phyloP scores from a whole-genome alignment of 2,888 invertebrate genomes.

The Minunthozetes semirufus region DNA sequence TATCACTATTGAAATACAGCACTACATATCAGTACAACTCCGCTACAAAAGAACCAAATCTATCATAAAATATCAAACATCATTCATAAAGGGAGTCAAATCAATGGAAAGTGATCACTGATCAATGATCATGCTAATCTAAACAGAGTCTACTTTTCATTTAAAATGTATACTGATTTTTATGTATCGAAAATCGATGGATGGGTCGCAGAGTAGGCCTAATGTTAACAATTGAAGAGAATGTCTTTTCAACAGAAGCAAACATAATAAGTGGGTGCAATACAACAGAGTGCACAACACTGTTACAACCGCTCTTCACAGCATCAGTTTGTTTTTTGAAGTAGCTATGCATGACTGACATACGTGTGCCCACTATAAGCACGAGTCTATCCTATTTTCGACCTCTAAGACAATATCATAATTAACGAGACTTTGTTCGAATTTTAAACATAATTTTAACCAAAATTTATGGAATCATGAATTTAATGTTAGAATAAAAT shows the following conservation, averaged over 20 bases:
- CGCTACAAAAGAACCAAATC: no score
- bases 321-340: neutral
- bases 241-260: constrained; percentile 9
- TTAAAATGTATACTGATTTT: no score
- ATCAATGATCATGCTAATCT: no score
- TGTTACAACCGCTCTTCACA: neutral
- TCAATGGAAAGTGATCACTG: no score
- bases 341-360: constrained; percentile 14
- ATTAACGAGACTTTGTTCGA: neutral
- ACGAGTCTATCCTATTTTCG: neutral
- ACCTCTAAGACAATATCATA: constrained; percentile 22
- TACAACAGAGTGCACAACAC: neutral
- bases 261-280: constrained; percentile 24
- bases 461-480: no score
- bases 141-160: no score
- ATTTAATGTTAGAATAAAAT: no score
- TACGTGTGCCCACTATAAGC: neutral
- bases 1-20: no score
- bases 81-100: no score
- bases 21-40: no score
- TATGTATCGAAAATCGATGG: neutral
- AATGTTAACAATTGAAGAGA: neutral
- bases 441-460: no score
- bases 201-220: neutral
- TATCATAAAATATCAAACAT: no score